phyloP scores from a whole-genome alignment of 1,140 invertebrate species.

The Meteorus sp. region DNA sequence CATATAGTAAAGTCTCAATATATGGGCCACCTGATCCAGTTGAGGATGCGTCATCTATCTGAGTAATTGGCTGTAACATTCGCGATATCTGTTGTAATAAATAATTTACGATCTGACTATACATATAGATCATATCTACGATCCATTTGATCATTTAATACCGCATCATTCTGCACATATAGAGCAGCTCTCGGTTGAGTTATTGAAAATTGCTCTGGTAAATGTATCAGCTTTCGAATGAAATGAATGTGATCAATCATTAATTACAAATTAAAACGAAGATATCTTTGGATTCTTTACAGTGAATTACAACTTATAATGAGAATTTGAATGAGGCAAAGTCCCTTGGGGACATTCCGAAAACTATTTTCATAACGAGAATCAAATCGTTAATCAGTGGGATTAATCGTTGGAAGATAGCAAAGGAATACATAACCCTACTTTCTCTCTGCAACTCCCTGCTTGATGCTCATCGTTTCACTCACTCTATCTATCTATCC shows the following conservation, averaged over 20 bases:
- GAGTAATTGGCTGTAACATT: not conserved
- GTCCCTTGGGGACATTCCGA: no score
- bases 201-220: no score
- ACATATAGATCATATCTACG: no score
- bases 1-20: not conserved
- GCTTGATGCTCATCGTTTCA: not conserved
- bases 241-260: no score
- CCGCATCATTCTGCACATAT: not conserved
- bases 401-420: not conserved
- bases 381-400: not conserved
- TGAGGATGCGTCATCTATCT: not conserved
- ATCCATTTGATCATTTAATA: not conserved
- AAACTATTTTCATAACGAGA: not conserved
- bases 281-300: no score
- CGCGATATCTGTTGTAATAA: not conserved
- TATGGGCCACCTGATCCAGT: not conserved
- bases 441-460: not conserved
- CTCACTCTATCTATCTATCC: not conserved
- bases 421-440: not conserved
- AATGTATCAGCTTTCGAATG: no score
- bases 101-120: conserved; percentile 1
- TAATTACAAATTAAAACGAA: no score
- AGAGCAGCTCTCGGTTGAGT: not conserved
- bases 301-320: no score
- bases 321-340: no score